These are phyloP conservation scores for Yasuhikotakia modesta DNA, from an alignment of 2,797 vertebrate genomes.

Conservation along the genomic window DNA sequence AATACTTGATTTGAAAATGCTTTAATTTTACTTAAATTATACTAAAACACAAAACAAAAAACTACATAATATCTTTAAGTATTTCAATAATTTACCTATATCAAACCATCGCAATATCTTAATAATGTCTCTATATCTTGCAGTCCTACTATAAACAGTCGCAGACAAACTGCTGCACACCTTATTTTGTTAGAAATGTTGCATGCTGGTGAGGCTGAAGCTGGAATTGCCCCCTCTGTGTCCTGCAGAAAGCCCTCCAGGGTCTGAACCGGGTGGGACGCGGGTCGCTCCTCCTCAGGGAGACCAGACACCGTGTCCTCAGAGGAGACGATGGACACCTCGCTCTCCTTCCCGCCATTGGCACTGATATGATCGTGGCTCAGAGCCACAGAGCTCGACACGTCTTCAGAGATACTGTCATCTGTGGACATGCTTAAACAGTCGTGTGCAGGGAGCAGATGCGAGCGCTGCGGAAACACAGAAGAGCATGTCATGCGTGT, in stretches of 20 bases:
- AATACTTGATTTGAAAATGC: too few species aligned
- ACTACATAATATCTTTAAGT: too few species aligned
- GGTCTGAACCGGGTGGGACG: slow-evolving; percentile 66
- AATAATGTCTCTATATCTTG: too few species aligned
- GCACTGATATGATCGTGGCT: slow-evolving; percentile 71
- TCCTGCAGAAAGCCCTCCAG: slow-evolving; percentile 66
- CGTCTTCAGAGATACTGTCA: slow-evolving; percentile 82
- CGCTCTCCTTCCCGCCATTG: slow-evolving; percentile 68
- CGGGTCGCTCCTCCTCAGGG: slow-evolving; percentile 76
- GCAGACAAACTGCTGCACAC: slow-evolving; percentile 51
- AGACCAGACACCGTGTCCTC: slow-evolving; percentile 75
- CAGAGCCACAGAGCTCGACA: slow-evolving; percentile 75
- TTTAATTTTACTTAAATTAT: too few species aligned
- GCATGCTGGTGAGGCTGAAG: slow-evolving; percentile 71
- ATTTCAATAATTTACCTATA: too few species aligned
- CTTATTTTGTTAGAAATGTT: slow-evolving; percentile 73
- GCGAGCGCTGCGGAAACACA: slow-evolving; percentile 63
- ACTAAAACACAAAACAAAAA: too few species aligned
- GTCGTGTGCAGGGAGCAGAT: slow-evolving; percentile 64
- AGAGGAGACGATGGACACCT: slow-evolving; percentile 74
- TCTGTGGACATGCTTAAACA: slow-evolving; percentile 83
- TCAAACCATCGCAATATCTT: too few species aligned
- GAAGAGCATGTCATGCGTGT: background rate
- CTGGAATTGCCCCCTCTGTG: slow-evolving; percentile 68
- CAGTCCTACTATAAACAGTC: background rate